Percentiles rank a stretch among this genome's conserved stretches.
Evolutionary conservation across 2,888 invertebrate species (phyloP).

Genomic region (Lymantria monacha): DNA sequence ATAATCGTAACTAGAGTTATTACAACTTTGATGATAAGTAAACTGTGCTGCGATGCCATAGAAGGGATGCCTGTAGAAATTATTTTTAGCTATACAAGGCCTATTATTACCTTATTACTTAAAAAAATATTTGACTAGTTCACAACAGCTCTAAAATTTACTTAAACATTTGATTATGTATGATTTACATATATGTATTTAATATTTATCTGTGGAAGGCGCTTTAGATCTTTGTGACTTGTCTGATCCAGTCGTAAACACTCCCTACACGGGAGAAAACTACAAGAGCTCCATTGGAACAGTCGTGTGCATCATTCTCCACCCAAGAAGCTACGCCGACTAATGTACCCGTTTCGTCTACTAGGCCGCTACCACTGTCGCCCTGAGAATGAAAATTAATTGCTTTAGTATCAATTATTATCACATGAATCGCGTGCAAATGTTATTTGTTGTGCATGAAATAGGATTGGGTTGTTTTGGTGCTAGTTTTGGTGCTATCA

Average conservation of each 20-base stretch:
- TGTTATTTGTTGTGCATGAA: too few species aligned
- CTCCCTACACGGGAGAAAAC: conserved; percentile 62
- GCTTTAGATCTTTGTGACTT: conserved; percentile 52
- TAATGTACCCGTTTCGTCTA: conserved; percentile 48
- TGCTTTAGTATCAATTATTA: background rate
- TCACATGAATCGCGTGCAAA: too few species aligned
- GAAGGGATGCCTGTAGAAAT: too few species aligned
- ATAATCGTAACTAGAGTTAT: too few species aligned
- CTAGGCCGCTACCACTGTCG: conserved; percentile 75
- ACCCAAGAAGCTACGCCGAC: conserved; percentile 75
- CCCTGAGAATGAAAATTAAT: conserved; percentile 47
- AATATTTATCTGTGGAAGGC: background rate
- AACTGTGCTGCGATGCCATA: too few species aligned
- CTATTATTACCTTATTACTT: background rate
- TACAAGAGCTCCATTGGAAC: conserved; percentile 59
- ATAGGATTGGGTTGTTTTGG: too few species aligned
- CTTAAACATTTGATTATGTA: background rate
- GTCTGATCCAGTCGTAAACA: conserved; percentile 61
- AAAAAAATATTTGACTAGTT: conserved; percentile 29
- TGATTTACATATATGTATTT: background rate
- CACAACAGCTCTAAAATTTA: conserved; percentile 11
- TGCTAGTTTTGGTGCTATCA: too few species aligned
- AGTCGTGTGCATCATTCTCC: conserved; percentile 61
- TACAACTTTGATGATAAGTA: too few species aligned
- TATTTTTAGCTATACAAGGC: background rate